Percentiles rank a stretch among this genome's conserved stretches.
Conservation (phyloP, 1,140 invertebrate genomes). For the Limonius californicus region DNA sequence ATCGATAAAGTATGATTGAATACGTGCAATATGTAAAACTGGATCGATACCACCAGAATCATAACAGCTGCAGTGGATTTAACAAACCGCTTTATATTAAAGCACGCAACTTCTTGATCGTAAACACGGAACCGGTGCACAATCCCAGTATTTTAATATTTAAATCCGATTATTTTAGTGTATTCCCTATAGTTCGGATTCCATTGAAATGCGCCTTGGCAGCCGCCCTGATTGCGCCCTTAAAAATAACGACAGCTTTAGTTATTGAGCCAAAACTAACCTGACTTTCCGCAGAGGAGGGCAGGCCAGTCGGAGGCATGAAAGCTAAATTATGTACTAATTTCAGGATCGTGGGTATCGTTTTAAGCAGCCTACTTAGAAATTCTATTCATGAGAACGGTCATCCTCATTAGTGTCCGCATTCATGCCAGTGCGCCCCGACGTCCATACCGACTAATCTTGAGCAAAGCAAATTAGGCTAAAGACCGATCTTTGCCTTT, state of each 20-base stretch:
- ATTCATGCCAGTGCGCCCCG: slow-evolving; percentile 3
- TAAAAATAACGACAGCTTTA: neutral
- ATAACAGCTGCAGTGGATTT: no score
- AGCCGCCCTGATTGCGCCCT: neutral
- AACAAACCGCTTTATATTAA: no score
- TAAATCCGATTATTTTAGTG: no score
- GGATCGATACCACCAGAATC: no score
- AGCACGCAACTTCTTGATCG: no score
- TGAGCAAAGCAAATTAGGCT: slow-evolving; percentile 10
- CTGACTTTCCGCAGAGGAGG: neutral
- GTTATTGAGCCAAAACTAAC: neutral
- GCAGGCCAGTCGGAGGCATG: neutral
- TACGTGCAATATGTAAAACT: no score
- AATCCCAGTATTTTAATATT: no score
- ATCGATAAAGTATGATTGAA: no score
- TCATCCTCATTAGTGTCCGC: slow-evolving; percentile 8
- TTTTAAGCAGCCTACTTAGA: slow-evolving; percentile 12
- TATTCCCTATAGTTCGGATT: no score
- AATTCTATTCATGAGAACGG: slow-evolving; percentile 12
- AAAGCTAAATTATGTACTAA: slow-evolving; percentile 13
- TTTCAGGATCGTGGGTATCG: slow-evolving; percentile 11
- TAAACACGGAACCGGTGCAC: no score
- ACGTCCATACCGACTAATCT: neutral
- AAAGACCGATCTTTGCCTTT: neutral
- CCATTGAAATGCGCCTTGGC: no score